Evolutionary conservation across 2,888 invertebrate genomes (phyloP).

Genomic region (Dryomyza anilis): DNA sequence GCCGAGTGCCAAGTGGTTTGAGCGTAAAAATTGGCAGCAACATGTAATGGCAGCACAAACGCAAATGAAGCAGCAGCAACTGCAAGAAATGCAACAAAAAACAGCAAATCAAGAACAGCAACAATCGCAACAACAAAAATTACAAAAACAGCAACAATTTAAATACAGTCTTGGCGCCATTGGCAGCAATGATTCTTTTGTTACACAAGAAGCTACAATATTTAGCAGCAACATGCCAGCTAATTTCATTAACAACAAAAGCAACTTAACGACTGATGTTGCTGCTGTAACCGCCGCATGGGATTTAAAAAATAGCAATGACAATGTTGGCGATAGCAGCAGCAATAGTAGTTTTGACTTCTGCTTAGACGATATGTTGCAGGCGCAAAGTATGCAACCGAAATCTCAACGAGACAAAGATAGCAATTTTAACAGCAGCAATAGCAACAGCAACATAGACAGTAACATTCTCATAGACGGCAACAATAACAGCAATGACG

Average conservation of each 20-base stretch:
- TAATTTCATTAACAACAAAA: too few species aligned
- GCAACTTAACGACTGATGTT: too few species aligned
- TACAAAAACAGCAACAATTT: neutral
- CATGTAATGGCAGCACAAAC: too few species aligned
- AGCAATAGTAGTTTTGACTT: too few species aligned
- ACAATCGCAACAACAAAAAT: neutral
- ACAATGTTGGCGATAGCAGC: too few species aligned
- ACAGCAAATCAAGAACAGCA: neutral
- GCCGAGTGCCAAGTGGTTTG: slow-evolving; percentile 33
- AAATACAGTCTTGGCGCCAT: neutral
- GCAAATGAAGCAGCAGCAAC: slow-evolving; percentile 27
- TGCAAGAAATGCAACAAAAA: neutral
- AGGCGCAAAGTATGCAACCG: too few species aligned
- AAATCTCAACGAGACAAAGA: neutral
- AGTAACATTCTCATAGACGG: slow-evolving; percentile 23
- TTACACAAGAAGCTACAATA: neutral
- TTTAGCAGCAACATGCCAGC: neutral
- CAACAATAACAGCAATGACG: slow-evolving; percentile 21
- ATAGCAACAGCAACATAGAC: slow-evolving; percentile 21
- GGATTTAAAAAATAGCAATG: too few species aligned
- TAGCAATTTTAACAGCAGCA: slow-evolving; percentile 28
- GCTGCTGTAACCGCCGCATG: too few species aligned
- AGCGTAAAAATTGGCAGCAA: slow-evolving; percentile 40
- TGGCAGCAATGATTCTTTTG: neutral
- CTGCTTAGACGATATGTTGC: neutral